A percentile compares a stretch with the other conserved stretches of the same genome.
Conservation (phyloP, 2,797 vertebrate species). For the Fringilla coelebs region DNA sequence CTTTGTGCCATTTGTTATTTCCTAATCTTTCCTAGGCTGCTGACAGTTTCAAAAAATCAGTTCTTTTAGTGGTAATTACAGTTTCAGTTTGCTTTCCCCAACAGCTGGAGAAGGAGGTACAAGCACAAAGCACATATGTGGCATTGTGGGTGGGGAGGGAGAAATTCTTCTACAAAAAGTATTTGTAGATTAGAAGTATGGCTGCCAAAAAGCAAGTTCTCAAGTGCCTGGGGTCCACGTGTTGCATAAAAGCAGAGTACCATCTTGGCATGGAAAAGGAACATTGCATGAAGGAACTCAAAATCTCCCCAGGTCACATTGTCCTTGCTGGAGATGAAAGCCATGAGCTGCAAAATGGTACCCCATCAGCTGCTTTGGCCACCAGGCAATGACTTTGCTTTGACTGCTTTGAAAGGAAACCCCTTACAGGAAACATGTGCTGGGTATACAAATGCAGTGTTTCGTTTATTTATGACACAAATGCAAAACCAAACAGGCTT, state of each 20-base stretch:
- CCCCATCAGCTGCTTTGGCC: not conserved
- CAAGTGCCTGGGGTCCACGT: not conserved
- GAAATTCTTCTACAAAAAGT: not conserved
- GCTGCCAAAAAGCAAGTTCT: slow-evolving; percentile 3
- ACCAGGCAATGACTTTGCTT: not conserved
- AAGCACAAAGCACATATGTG: not conserved
- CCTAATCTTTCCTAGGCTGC: not conserved
- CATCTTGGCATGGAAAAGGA: not conserved
- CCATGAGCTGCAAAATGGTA: not conserved
- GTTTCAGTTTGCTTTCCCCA: not conserved
- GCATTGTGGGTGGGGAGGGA: not conserved
- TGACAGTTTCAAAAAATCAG: not conserved
- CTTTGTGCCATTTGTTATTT: not conserved
- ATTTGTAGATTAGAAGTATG: not conserved
- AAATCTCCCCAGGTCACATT: not conserved
- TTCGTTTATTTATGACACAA: slow-evolving; percentile 50
- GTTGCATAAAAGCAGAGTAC: not conserved
- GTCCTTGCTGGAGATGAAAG: not conserved
- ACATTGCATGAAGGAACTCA: not conserved
- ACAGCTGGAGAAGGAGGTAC: not conserved
- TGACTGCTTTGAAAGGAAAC: slow-evolving; percentile 20
- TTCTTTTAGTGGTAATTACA: not conserved
- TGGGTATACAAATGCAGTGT: slow-evolving; percentile 35
- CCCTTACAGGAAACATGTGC: slow-evolving; percentile 57
- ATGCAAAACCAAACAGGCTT: slow-evolving; percentile 56